Conservation (phyloP, 2,888 invertebrate species). For the Acrobasis consociella region DNA sequence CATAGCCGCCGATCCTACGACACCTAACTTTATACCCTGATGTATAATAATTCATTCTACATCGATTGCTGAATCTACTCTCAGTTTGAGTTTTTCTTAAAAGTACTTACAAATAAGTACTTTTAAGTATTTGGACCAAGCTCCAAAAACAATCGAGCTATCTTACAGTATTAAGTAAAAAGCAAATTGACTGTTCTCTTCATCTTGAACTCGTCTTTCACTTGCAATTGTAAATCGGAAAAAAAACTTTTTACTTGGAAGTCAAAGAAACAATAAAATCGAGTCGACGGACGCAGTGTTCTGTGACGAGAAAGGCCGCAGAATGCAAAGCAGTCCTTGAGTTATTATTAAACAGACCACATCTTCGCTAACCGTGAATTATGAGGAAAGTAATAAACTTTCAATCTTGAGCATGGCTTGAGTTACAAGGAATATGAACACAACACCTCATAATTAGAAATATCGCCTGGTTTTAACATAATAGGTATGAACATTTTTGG, state of each 20-base stretch:
- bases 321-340: constrained; percentile 2
- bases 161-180: neutral
- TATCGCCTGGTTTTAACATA: no score
- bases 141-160: neutral
- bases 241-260: constrained; percentile 11
- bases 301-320: constrained; percentile 10
- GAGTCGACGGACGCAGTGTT: constrained; percentile 4
- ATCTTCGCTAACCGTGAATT: neutral
- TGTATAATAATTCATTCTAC: no score
- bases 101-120: no score
- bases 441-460: no score
- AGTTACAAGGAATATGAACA: neutral
- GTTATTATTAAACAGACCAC: constrained; percentile 20
- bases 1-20: no score
- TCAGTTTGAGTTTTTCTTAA: no score
- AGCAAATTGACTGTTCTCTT: neutral
- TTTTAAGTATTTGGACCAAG: no score
- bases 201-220: neutral
- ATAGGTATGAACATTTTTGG: no score
- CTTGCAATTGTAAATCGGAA: neutral
- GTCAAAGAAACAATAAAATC: constrained; percentile 12
- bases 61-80: no score
- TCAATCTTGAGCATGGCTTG: constrained; percentile 1
- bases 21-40: no score
- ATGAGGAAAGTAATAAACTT: constrained; percentile 3